A percentile compares a stretch with the other conserved stretches of the same genome.
Evolutionary conservation across 2,797 vertebrate species (phyloP).

Genomic region (Diglossa cyanea): DNA sequence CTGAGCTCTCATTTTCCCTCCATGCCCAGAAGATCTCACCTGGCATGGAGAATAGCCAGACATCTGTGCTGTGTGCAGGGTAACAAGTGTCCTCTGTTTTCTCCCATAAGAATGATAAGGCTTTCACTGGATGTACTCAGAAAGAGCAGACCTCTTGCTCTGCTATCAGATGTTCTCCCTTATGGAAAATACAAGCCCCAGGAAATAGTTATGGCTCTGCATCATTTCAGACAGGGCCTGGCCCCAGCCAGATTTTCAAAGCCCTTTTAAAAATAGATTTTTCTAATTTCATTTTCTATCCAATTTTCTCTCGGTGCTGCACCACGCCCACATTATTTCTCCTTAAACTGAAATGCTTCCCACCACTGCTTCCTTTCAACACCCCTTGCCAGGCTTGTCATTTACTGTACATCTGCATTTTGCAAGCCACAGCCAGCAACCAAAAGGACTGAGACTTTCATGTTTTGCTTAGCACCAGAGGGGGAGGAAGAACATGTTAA

Average conservation of each 20-base stretch:
- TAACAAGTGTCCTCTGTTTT: conserved; percentile 17
- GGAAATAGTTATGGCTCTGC: conserved; percentile 19
- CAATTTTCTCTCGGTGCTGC: neutral
- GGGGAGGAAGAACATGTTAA: neutral
- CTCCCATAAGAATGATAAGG: neutral
- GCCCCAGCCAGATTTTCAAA: conserved; percentile 20
- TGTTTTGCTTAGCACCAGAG: neutral
- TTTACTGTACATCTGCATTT: conserved; percentile 35
- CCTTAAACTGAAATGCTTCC: conserved; percentile 18
- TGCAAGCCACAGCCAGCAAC: neutral
- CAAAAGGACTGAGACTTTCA: neutral
- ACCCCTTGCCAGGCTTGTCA: neutral
- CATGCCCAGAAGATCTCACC: neutral
- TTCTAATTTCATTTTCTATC: neutral
- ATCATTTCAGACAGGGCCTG: conserved; percentile 29
- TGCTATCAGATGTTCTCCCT: conserved; percentile 32
- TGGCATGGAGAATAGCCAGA: conserved; percentile 29
- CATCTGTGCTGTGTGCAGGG: neutral
- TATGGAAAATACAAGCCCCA: conserved; percentile 10
- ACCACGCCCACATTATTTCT: neutral
- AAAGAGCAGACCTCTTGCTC: conserved; percentile 10
- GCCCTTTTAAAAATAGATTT: conserved; percentile 30
- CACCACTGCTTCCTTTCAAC: conserved; percentile 10
- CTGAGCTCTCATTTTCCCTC: neutral
- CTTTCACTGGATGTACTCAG: neutral